These are phyloP conservation scores for Porites evermanni DNA, from an alignment of 92 coral and sea anemone species.

Conservation along the genomic window DNA sequence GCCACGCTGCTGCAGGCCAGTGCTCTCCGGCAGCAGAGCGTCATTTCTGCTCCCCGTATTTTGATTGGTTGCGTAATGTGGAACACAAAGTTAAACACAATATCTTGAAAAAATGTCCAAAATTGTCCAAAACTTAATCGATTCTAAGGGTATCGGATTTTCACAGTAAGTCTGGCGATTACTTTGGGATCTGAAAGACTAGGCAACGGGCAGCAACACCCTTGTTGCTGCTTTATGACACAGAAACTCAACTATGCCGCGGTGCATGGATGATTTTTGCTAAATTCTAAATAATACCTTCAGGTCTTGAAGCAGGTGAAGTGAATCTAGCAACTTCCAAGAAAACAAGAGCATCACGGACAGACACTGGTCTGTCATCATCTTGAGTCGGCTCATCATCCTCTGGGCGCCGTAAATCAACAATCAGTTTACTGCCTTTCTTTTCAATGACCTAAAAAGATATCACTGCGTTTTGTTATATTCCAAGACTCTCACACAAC, in stretches of 20 bases:
- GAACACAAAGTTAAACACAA: too few relatives aligned
- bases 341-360: slow-evolving; percentile 96
- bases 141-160: too few relatives aligned
- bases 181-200: too few relatives aligned
- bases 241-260: background rate
- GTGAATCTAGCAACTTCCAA: slow-evolving; percentile 93
- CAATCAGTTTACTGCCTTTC: slow-evolving; percentile 76
- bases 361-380: slow-evolving; percentile 97
- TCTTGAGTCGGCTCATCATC: slow-evolving; percentile 92
- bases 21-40: too few relatives aligned
- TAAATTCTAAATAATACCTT: slow-evolving; percentile 46
- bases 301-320: slow-evolving; percentile 84
- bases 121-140: too few relatives aligned
- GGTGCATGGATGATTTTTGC: background rate
- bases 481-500: too few relatives aligned
- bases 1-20: too few relatives aligned
- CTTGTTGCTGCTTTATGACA: background rate
- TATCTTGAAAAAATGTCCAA: too few relatives aligned
- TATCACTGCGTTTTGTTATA: too few relatives aligned
- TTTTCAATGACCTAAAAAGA: slow-evolving; percentile 51
- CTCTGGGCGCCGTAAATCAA: slow-evolving; percentile 90
- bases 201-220: background rate
- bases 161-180: too few relatives aligned
- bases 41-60: too few relatives aligned
- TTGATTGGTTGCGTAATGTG: too few relatives aligned